Base-by-base conservation (phyloP, 2,113 vertebrate genomes). In the Paramisgurnus dabryanus region DNA sequence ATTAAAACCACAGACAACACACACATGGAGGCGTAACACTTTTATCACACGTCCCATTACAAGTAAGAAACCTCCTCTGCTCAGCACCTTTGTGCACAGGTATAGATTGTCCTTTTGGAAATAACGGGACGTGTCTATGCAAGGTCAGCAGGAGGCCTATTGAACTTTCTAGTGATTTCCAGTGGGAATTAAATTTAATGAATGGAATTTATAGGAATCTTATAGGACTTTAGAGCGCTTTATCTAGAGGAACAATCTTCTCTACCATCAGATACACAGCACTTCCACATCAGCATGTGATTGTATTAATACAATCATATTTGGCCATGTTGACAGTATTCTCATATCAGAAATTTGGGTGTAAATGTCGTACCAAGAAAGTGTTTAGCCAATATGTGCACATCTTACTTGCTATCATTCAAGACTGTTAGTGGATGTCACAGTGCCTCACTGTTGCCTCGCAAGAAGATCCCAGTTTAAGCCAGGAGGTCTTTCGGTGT, bases 91-190 rank as follows among this genome's bases (percentile, higher is more conserved):
- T 55, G 15, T 65, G 43, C 49, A 64, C 67, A 63, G 39, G 34
- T 53, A 82, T 45, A 11, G 67, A 79, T 63, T 79, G 67, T 70
- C 69, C 67, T 64, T 60, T 57, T 55, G 22, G 67, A 53, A 64
- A 69, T 50, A 49, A 40, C 49, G 69, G 47, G 57, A 18, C 43
- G 11, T 27, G 57, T 2, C 27, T 60, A 6, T 60, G 18, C n/a
- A 47, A 22, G 43, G 58, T 34, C 18, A 75, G 57, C 39, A 55
- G 4, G 3, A 18, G 60, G 27, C 17, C 17, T 13, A 15, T 68
- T 67, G 76, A 71, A 40, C 78, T 80, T 73, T 80, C 61, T 17
- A 63, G 67, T 22, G 58, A 64, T 67, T 71, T 70, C 77, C 27
- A 63, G 72, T 43, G 60, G 45, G 0, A 50, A 5, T 50, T 12